These are phyloP conservation scores for Blastobasis adustella DNA, from an alignment of 2,888 invertebrate genomes.

Conservation along the genomic window DNA sequence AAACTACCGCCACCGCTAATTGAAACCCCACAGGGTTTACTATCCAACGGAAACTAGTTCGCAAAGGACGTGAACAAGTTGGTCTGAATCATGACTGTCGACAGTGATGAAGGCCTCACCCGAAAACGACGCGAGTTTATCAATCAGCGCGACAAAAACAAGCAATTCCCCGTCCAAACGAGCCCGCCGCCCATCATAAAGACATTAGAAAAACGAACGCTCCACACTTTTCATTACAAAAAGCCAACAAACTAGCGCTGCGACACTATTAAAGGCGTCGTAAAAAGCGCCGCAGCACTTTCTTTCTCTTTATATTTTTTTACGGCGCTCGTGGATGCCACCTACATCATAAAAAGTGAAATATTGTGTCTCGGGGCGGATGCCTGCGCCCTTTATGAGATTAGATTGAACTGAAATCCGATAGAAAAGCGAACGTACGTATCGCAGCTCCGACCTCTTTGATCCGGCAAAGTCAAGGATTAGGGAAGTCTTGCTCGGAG, in stretches of 20 bases:
- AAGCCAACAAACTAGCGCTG: slow-evolving; percentile 41
- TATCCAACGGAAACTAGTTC: neutral
- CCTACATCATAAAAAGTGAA: slow-evolving; percentile 69
- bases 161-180: neutral
- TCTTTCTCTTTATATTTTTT: slow-evolving; percentile 59
- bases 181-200: neutral
- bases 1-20: neutral
- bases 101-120: neutral
- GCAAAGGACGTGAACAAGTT: neutral
- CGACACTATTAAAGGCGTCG: slow-evolving; percentile 46
- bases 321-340: slow-evolving; percentile 54
- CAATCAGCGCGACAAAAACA: neutral
- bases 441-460: slow-evolving; percentile 10
- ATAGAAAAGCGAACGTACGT: slow-evolving; percentile 36
- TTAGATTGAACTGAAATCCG: slow-evolving; percentile 57
- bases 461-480: slow-evolving; percentile 13
- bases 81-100: neutral
- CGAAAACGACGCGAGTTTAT: neutral
- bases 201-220: slow-evolving; percentile 10
- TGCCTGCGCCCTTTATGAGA: slow-evolving; percentile 57
- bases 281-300: slow-evolving; percentile 50
- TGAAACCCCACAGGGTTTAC: neutral
- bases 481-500: slow-evolving; percentile 3
- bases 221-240: slow-evolving; percentile 22
- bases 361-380: slow-evolving; percentile 62